Percentiles rank a stretch among this genome's conserved stretches.
Evolutionary conservation across 2,888 invertebrate species (phyloP).

Genomic region (Drosophila meridiana): DNA sequence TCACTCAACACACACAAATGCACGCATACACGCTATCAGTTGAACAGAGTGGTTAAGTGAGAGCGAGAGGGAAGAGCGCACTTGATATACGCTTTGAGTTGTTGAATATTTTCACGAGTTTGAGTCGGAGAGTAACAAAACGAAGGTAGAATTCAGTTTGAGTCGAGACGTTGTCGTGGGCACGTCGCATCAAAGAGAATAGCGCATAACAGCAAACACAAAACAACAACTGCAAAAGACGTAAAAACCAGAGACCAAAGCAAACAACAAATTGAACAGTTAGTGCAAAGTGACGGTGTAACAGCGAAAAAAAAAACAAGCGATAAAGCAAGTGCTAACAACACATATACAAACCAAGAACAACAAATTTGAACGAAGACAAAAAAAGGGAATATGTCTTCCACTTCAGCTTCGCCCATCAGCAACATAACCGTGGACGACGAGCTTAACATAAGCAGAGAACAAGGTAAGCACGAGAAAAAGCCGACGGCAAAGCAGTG

Average conservation of each 20-base stretch:
- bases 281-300: slow-evolving; percentile 50
- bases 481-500: slow-evolving; percentile 61
- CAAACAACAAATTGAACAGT: slow-evolving; percentile 22
- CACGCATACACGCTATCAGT: slow-evolving; percentile 20
- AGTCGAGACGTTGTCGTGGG: slow-evolving; percentile 80
- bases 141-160: slow-evolving; percentile 78
- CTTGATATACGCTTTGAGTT: slow-evolving; percentile 31
- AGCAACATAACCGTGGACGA: slow-evolving; percentile 85
- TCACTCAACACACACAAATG: slow-evolving; percentile 61
- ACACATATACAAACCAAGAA: slow-evolving; percentile 26
- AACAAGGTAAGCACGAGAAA: slow-evolving; percentile 82
- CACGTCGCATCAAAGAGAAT: slow-evolving; percentile 66
- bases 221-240: slow-evolving; percentile 34
- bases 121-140: slow-evolving; percentile 78
- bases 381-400: slow-evolving; percentile 83
- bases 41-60: slow-evolving; percentile 13
- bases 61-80: slow-evolving; percentile 32
- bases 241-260: slow-evolving; percentile 55
- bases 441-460: slow-evolving; percentile 83
- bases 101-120: slow-evolving; percentile 69
- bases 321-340: slow-evolving; percentile 32
- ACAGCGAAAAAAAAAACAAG: slow-evolving; percentile 21
- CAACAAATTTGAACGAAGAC: slow-evolving; percentile 21
- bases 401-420: slow-evolving; percentile 84
- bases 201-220: slow-evolving; percentile 37